Evolutionary conservation across 2,888 invertebrate genomes (phyloP), one percentile per base, ranked within the genome.

Genomic region (Lasioglossum lativentre): DNA sequence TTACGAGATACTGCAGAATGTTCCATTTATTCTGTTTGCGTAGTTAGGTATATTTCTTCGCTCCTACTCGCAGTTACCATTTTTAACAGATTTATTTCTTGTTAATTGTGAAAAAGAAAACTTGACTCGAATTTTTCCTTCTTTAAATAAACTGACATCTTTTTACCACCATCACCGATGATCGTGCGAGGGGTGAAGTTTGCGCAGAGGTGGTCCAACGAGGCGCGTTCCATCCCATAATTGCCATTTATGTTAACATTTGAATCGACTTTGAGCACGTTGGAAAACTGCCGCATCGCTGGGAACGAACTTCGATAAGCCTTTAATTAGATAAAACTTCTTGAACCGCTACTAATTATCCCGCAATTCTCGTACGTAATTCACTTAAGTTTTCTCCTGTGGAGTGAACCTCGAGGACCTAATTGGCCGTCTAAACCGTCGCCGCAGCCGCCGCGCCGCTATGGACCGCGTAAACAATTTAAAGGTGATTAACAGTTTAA

Each of bases 301-400:
- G 6, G 52, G n/a, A 40, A 72, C 56, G 66, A 86, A 87, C 86
- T 86, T 88, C 80, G 84, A 87, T 87, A 82, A 84, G 87, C 80
- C 76, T 87, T 87, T 87, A 87, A 87, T 87, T 84, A 87, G 81
- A 87, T 87, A 80, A 87, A 87, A 87, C 83, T 87, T 82, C 77
- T 76, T 70, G 78, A 84, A 80, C 87, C 75, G 79, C 87, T 80
- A 78, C 77, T 87, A 88, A 88, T 88, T 88, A 87, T 80, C 84
- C 75, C 82, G 82, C 80, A 78, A 85, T 87, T 84, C 79, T 85
- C 84, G 82, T 82, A 78, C 87, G 78, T 87, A 84, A 87, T 84
- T 87, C 82, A 78, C 72, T 87, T 87, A 87, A 86, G 86, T 86
- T 82, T 87, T 83, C 86, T 86, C 76, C 56, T 45, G 70, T 38